Evolutionary conservation across 2,113 vertebrate genomes (phyloP).

Genomic region (Poeciliopsis occidentalis): DNA sequence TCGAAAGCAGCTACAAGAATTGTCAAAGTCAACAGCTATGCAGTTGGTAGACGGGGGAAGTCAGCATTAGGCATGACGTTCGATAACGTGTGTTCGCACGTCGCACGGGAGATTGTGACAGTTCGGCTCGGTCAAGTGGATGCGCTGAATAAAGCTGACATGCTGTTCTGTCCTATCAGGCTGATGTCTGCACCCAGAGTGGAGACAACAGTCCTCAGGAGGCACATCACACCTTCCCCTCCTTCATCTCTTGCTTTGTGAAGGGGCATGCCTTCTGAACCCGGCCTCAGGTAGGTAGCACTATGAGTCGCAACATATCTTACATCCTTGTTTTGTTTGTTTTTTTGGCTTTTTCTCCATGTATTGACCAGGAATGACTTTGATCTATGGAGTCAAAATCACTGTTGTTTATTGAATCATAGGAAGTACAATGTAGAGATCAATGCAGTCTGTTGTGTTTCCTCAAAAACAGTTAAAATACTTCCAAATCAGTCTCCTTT

Average conservation of each 20-base stretch:
- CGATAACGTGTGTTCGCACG: constrained; percentile 55
- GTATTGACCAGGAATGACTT: not conserved
- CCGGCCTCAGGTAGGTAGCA: constrained; percentile 85
- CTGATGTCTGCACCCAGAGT: constrained; percentile 68
- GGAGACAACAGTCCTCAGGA: constrained; percentile 64
- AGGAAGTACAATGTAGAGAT: constrained; percentile 7
- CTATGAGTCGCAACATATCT: not conserved
- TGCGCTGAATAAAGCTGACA: constrained; percentile 61
- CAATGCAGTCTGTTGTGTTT: constrained; percentile 1
- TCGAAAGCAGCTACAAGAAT: constrained; percentile 19
- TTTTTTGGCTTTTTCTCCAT: not conserved
- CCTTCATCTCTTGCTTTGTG: constrained; percentile 56
- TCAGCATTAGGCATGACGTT: constrained; percentile 36
- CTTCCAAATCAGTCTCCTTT: not conserved
- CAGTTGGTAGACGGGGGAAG: constrained; percentile 19
- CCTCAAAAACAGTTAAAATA: not conserved
- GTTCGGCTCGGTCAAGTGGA: constrained; percentile 31
- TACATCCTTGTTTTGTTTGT: not conserved
- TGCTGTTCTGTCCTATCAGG: constrained; percentile 68
- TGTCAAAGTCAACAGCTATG: constrained; percentile 28
- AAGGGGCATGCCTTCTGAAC: constrained; percentile 92
- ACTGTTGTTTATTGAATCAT: constrained; percentile 2
- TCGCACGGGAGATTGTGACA: constrained; percentile 45
- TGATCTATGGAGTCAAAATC: not conserved
- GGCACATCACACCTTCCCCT: constrained; percentile 46